phyloP scores from a whole-genome alignment of 2,888 invertebrate species.

The Meteorus colon region DNA sequence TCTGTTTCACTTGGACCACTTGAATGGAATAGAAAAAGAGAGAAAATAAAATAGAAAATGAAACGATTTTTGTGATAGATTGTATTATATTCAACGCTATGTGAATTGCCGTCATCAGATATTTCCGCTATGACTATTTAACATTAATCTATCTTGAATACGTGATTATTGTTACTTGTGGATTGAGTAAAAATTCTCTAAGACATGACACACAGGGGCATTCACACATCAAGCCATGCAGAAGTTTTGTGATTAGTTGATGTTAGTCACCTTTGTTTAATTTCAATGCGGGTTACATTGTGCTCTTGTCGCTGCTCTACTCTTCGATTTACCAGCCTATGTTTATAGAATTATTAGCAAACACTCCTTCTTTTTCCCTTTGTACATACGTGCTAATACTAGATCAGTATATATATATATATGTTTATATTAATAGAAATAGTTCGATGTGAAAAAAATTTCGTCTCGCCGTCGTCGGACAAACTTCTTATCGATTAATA shows the following conservation, averaged over 20 bases:
- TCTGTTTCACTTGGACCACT: slow-evolving; percentile 75
- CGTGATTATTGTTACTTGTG: slow-evolving; percentile 3
- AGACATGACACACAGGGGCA: slow-evolving; percentile 31
- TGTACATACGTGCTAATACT: not conserved
- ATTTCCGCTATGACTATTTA: not conserved
- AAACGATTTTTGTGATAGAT: slow-evolving; percentile 3
- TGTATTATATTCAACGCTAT: not conserved
- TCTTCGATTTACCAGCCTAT: slow-evolving; percentile 81
- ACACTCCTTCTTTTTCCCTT: slow-evolving; percentile 21
- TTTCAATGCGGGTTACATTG: slow-evolving; percentile 81
- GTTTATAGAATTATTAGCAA: slow-evolving; percentile 55
- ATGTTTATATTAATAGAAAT: not conserved
- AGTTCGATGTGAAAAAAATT: not conserved
- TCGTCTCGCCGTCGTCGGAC: not conserved
- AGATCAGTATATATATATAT: not conserved
- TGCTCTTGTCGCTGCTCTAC: slow-evolving; percentile 81
- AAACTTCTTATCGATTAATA: not conserved
- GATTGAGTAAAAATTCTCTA: slow-evolving; percentile 1
- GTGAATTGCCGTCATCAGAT: not conserved
- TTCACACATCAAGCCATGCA: slow-evolving; percentile 25
- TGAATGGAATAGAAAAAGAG: slow-evolving; percentile 52
- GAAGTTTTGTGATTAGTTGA: slow-evolving; percentile 28
- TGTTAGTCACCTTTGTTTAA: slow-evolving; percentile 78
- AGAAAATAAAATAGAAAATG: slow-evolving; percentile 22
- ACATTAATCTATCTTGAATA: slow-evolving; percentile 14